A percentile compares a stretch with the other conserved stretches of the same genome.
phyloP scores from a whole-genome alignment of 2,888 invertebrate species.

The Rhodophaea formosa region DNA sequence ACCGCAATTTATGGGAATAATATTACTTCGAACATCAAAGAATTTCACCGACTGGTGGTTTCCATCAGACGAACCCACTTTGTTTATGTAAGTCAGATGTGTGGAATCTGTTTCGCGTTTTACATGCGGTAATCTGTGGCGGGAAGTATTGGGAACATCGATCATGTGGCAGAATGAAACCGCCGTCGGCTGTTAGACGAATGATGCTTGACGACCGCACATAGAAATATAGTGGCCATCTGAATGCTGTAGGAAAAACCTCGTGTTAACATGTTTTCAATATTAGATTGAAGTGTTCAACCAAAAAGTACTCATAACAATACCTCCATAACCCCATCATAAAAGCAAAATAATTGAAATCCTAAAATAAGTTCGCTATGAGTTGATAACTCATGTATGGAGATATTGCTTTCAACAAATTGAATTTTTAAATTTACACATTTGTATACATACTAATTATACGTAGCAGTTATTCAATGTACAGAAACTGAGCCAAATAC shows the following conservation, averaged over 20 bases:
- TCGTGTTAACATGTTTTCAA: conserved; percentile 11
- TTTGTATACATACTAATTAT: no score
- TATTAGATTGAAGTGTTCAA: background rate
- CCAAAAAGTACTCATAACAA: background rate
- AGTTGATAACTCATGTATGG: no score
- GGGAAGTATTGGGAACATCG: conserved; percentile 37
- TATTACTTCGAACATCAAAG: conserved; percentile 55
- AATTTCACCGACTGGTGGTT: conserved; percentile 46
- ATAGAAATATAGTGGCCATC: conserved; percentile 20
- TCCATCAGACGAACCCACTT: conserved; percentile 46
- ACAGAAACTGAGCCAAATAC: no score
- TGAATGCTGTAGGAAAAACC: conserved; percentile 2
- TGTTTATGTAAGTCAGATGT: conserved; percentile 37
- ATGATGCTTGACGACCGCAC: conserved; percentile 26
- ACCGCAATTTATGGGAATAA: conserved; percentile 29
- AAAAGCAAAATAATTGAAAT: no score
- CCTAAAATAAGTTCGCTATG: no score
- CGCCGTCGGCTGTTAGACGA: conserved; percentile 30
- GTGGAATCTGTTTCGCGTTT: conserved; percentile 54
- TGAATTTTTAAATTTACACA: no score
- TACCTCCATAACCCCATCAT: background rate
- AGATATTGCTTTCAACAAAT: no score
- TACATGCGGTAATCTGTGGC: conserved; percentile 47
- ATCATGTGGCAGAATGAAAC: conserved; percentile 46
- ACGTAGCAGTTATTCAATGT: no score